Conservation (phyloP, 2,888 invertebrate species). For the Pseudococcus jackbeardsleyi region DNA sequence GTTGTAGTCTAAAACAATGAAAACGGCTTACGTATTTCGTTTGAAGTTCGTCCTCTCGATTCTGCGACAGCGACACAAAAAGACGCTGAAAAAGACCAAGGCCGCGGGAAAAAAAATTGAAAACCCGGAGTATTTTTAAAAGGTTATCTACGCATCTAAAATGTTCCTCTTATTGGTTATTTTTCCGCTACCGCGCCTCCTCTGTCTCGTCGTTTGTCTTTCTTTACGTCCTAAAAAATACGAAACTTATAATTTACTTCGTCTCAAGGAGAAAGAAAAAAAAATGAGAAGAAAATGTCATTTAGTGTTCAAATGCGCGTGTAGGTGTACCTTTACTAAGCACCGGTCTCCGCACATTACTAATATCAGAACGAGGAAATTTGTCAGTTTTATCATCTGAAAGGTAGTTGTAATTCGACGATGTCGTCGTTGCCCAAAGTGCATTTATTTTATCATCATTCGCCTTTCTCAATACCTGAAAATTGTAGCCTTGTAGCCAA, state of each 20-base stretch:
- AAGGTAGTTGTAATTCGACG: background rate
- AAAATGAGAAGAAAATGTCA: background rate
- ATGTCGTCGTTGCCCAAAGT: background rate
- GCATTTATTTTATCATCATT: background rate
- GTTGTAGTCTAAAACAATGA: constrained; percentile 6
- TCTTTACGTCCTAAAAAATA: background rate
- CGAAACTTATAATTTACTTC: constrained; percentile 10
- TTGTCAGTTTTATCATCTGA: background rate
- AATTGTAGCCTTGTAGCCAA: background rate
- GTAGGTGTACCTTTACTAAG: background rate
- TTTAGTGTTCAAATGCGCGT: background rate
- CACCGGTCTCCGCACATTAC: background rate
- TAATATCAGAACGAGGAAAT: background rate
- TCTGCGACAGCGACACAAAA: background rate
- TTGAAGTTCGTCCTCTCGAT: background rate
- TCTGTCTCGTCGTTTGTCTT: background rate
- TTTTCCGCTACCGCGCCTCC: background rate
- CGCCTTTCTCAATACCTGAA: background rate
- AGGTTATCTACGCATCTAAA: constrained; percentile 24
- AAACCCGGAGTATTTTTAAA: background rate
- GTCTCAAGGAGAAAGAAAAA: background rate
- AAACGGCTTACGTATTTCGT: constrained; percentile 15
- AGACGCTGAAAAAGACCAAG: background rate
- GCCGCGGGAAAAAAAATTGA: background rate
- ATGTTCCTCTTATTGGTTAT: background rate